Base-by-base conservation (phyloP, 2,888 invertebrate species). In the Itoplectis maculator region DNA sequence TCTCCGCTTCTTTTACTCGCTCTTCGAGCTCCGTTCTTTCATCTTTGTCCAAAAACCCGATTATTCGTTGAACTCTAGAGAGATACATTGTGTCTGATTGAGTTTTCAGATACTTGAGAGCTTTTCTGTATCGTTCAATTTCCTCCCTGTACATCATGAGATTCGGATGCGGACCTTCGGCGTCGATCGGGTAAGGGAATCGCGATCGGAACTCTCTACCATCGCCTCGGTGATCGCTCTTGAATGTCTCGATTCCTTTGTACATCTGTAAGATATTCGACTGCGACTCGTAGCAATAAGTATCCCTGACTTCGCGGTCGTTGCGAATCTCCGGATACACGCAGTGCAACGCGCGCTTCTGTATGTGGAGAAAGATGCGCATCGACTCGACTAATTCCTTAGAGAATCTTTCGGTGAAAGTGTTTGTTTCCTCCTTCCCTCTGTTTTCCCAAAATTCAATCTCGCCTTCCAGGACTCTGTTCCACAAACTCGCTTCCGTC, bases 261-360 rank as follows among this genome's bases (percentile, higher is more conserved):
- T 89, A 89, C 88, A 90, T 88, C 8, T 84, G 76, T n/a, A 91
- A 35, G 13, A 91, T 73, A 83, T 90, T 88, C 56, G 49, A 61
- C 23, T 79, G 68, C 29, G 56, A 18, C 63, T 84, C 84, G 78
- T 78, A 87, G n/a, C 77, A 74, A 59, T 91, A 91, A 6, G 89
- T 91, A 18, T 88, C 86, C 9, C 87, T 79, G n/a, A 90, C 82
- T 77, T 92, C 91, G n/a, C 84, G 75, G 0, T 90, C 91, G 69
- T 84, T 89, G 45, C 89, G 87, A 73, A 90, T 77, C 82, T 91
- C 90, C 35, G 91, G 91, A 82, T 90, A 92, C 69, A 91, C 79
- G 45, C 87, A 89, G 18, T 90, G 78, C 0, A 91, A 73, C n/a
- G 91, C 91, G 29, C 86, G 88, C 65, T 88, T 90, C 45, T 92